A percentile compares a stretch with the other conserved stretches of the same genome.
phyloP scores from a whole-genome alignment of 2,113 vertebrate species.

The Caranx melampygus region DNA sequence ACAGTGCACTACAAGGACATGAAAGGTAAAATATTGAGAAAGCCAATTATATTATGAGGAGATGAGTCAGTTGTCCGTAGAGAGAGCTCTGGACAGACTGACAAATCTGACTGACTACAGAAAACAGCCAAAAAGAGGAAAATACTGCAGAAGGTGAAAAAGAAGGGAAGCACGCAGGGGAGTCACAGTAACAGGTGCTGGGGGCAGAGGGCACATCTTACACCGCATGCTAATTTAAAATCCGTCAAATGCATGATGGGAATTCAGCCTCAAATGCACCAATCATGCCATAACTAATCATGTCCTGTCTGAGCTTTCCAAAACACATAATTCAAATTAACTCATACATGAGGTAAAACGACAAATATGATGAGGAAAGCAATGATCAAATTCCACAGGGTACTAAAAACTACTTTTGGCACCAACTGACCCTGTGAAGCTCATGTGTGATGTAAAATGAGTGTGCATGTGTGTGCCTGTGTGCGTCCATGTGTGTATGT shows the following conservation, averaged over 20 bases:
- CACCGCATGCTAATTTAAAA: constrained; percentile 46
- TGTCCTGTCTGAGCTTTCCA: neutral
- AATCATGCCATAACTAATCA: constrained; percentile 37
- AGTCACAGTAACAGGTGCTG: constrained; percentile 47
- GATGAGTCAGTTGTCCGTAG: neutral
- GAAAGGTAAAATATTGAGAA: neutral
- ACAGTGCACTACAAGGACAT: neutral
- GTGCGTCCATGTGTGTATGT: neutral
- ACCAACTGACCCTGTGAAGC: constrained; percentile 3
- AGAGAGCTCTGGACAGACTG: neutral
- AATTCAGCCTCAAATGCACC: constrained; percentile 17
- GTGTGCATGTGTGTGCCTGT: neutral
- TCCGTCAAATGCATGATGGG: constrained; percentile 32
- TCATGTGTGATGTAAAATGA: constrained; percentile 12
- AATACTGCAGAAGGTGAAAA: constrained; percentile 2
- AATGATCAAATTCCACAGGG: neutral
- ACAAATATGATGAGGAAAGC: neutral
- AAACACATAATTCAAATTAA: neutral
- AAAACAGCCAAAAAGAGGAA: neutral
- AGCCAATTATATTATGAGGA: neutral
- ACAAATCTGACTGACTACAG: neutral
- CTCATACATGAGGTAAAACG: neutral
- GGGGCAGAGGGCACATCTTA: constrained; percentile 36
- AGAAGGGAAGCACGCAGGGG: constrained; percentile 7
- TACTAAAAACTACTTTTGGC: neutral